phyloP scores from a whole-genome alignment of 1,140 invertebrate species.

The Bombus consobrinus region DNA sequence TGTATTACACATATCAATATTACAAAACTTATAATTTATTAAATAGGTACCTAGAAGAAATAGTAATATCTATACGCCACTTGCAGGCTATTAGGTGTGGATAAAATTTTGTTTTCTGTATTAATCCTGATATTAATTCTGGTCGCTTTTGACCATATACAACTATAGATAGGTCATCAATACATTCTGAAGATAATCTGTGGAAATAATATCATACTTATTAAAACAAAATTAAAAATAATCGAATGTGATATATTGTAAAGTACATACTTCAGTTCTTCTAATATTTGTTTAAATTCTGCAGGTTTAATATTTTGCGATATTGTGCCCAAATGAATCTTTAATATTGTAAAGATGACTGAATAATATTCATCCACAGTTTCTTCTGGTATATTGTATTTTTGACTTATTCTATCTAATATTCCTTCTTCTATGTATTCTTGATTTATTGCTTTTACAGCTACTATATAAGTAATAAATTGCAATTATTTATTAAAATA shows the following conservation, averaged over 20 bases:
- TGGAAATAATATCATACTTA: slow-evolving; percentile 45
- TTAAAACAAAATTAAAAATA: background rate
- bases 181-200: slow-evolving; percentile 77
- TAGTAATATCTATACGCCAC: slow-evolving; percentile 78
- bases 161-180: slow-evolving; percentile 75
- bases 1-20: background rate
- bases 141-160: slow-evolving; percentile 75
- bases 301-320: slow-evolving; percentile 67
- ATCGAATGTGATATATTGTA: background rate
- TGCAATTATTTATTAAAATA: slow-evolving; percentile 13
- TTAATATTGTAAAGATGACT: slow-evolving; percentile 75
- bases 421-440: slow-evolving; percentile 78
- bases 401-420: slow-evolving; percentile 76
- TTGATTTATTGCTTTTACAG: slow-evolving; percentile 78
- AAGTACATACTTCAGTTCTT: slow-evolving; percentile 76
- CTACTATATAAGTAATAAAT: slow-evolving; percentile 71
- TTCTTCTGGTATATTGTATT: slow-evolving; percentile 71
- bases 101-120: slow-evolving; percentile 72
- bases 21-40: slow-evolving; percentile 17
- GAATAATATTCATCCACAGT: slow-evolving; percentile 78
- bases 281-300: slow-evolving; percentile 76
- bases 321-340: slow-evolving; percentile 63
- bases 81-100: slow-evolving; percentile 73
- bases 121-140: slow-evolving; percentile 64
- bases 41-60: slow-evolving; percentile 77